phyloP scores from a whole-genome alignment of 2,888 invertebrate species.

The Eupsilia transversa region DNA sequence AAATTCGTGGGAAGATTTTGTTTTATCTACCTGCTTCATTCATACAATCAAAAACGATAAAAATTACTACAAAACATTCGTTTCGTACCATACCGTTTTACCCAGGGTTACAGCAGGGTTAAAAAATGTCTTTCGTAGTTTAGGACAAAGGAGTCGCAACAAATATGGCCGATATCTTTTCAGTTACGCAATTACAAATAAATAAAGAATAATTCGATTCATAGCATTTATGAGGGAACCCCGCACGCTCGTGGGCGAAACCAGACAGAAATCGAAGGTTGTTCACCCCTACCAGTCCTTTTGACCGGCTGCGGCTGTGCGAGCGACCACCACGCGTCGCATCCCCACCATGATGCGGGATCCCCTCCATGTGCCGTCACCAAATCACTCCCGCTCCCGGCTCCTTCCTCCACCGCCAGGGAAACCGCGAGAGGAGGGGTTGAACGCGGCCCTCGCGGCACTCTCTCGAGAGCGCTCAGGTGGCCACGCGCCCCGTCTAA shows the following conservation, averaged over 20 bases:
- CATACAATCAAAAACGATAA: slow-evolving; percentile 22
- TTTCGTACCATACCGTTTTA: neutral
- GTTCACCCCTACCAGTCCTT: slow-evolving; percentile 90
- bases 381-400: slow-evolving; percentile 90
- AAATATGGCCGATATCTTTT: slow-evolving; percentile 78
- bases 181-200: slow-evolving; percentile 83
- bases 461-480: slow-evolving; percentile 79
- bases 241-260: slow-evolving; percentile 79
- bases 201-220: slow-evolving; percentile 67
- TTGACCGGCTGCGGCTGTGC: slow-evolving; percentile 81
- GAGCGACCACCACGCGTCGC: slow-evolving; percentile 84
- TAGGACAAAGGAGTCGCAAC: slow-evolving; percentile 79
- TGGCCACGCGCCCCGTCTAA: slow-evolving; percentile 88
- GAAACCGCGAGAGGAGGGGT: slow-evolving; percentile 89
- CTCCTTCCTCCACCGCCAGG: slow-evolving; percentile 88
- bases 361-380: slow-evolving; percentile 89
- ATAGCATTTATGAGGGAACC: slow-evolving; percentile 71
- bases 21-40: slow-evolving; percentile 27
- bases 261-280: slow-evolving; percentile 84
- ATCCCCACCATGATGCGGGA: slow-evolving; percentile 90
- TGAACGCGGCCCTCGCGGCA: slow-evolving; percentile 84
- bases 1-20: slow-evolving; percentile 28
- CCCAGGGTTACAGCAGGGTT: slow-evolving; percentile 2
- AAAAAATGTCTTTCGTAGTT: slow-evolving; percentile 26
- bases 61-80: neutral